Evolutionary conservation across 2,888 invertebrate species (phyloP).

Genomic region (Nemotelus pantherinus): DNA sequence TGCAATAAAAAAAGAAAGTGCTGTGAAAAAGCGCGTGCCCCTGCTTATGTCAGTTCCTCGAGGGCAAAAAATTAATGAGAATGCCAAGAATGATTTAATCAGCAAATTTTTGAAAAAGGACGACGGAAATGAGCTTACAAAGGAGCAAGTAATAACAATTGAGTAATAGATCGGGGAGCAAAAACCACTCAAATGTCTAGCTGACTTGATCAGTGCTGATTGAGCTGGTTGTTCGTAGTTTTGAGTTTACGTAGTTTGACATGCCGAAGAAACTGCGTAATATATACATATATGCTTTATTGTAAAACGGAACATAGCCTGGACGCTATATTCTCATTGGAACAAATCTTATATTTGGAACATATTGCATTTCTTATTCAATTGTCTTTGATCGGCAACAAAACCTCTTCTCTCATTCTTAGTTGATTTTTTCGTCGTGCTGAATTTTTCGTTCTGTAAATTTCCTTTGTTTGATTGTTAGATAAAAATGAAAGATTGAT

Average conservation of each 20-base stretch:
- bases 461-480: not conserved
- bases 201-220: too few relatives aligned
- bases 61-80: conserved; percentile 58
- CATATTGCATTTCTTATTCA: too few relatives aligned
- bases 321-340: conserved; percentile 13
- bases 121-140: not conserved
- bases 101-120: conserved; percentile 65
- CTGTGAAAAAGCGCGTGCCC: conserved; percentile 59
- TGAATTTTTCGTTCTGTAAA: not conserved
- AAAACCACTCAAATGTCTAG: too few relatives aligned
- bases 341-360: too few relatives aligned
- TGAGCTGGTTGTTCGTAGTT: too few relatives aligned
- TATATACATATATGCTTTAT: not conserved
- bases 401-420: not conserved
- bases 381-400: too few relatives aligned
- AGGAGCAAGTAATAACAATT: not conserved
- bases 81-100: conserved; percentile 63
- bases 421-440: not conserved
- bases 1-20: conserved; percentile 36
- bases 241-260: too few relatives aligned
- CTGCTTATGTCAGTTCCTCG: conserved; percentile 62
- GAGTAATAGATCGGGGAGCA: too few relatives aligned
- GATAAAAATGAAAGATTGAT: not conserved
- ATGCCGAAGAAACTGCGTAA: too few relatives aligned
- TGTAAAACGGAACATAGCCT: not conserved